These are phyloP conservation scores for Pristionchus fissidentatus DNA, from an alignment of 2,888 invertebrate genomes.

Conservation along the genomic window DNA sequence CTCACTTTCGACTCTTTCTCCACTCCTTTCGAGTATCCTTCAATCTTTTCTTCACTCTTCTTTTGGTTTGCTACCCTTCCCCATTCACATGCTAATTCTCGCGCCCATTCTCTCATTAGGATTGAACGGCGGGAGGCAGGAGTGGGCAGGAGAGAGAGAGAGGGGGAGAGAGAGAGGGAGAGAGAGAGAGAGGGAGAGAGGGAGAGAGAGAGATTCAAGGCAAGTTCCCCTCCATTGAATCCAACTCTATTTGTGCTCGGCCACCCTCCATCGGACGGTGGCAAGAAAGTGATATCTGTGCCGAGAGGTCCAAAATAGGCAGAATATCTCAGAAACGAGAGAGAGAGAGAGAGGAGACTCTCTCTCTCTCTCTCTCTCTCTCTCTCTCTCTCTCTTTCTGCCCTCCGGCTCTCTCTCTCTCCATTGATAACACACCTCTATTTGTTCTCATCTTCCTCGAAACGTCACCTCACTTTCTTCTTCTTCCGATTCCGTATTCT, in stretches of 20 bases:
- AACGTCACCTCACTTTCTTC: constrained; percentile 8
- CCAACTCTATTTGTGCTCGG: neutral
- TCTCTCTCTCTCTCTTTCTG: neutral
- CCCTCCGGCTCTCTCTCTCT: neutral
- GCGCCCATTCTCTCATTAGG: constrained; percentile 25
- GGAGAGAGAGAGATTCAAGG: neutral
- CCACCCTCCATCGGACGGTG: too few relatives aligned
- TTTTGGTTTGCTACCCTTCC: neutral
- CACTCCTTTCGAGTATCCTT: neutral
- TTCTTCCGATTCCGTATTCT: neutral
- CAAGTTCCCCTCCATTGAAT: neutral
- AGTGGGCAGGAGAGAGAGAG: neutral
- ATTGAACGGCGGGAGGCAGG: neutral
- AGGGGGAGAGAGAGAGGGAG: neutral
- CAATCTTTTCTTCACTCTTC: neutral
- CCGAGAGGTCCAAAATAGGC: too few relatives aligned
- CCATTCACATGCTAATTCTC: constrained; percentile 44
- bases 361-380: constrained; percentile 6
- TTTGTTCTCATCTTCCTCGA: constrained; percentile 30
- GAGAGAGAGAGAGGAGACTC: too few relatives aligned
- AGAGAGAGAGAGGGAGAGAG: neutral
- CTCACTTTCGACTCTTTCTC: constrained; percentile 29
- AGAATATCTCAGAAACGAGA: neutral
- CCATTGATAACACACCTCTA: constrained; percentile 44
- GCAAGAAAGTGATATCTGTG: too few relatives aligned